A percentile compares a stretch with the other conserved stretches of the same genome.
Conservation (phyloP, 2,797 vertebrate species). For the Chelon auratus region DNA sequence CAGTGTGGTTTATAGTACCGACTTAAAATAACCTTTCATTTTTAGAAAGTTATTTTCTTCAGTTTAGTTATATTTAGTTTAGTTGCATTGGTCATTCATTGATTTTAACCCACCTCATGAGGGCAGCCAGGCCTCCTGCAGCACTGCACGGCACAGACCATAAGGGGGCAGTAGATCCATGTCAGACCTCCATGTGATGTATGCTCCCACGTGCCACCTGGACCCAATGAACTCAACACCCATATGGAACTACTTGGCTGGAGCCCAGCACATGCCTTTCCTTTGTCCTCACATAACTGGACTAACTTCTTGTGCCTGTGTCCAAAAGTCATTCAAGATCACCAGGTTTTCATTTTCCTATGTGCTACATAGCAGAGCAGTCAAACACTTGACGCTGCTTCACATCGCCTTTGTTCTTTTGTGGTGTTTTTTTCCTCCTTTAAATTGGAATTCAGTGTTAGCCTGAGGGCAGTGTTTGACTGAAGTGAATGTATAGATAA, state of each 20-base stretch:
- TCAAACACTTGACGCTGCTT: conserved; percentile 20
- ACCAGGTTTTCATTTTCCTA: conserved; percentile 49
- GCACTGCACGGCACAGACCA: conserved; percentile 51
- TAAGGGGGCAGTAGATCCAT: conserved; percentile 68
- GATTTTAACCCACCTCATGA: not conserved
- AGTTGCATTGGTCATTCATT: not conserved
- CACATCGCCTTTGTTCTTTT: conserved; percentile 44
- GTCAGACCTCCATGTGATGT: conserved; percentile 35
- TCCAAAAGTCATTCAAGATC: conserved; percentile 62
- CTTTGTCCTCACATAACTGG: conserved; percentile 84
- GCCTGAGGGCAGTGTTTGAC: conserved; percentile 1
- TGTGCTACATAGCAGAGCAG: not conserved
- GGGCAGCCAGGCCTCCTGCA: not conserved
- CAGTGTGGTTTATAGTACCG: not conserved
- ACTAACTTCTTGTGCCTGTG: conserved; percentile 62
- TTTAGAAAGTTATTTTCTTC: not conserved
- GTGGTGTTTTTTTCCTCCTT: not conserved
- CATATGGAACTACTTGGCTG: conserved; percentile 84
- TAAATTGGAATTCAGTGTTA: conserved; percentile 23
- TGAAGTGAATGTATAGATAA: conserved; percentile 30
- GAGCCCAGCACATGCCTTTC: conserved; percentile 79
- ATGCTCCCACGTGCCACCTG: conserved; percentile 76
- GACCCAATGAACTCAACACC: conserved; percentile 81
- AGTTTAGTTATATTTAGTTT: not conserved
- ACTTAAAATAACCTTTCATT: not conserved